These are phyloP conservation scores for Leucosticte australis DNA, from an alignment of 2,113 vertebrate genomes.

Conservation along the genomic window DNA sequence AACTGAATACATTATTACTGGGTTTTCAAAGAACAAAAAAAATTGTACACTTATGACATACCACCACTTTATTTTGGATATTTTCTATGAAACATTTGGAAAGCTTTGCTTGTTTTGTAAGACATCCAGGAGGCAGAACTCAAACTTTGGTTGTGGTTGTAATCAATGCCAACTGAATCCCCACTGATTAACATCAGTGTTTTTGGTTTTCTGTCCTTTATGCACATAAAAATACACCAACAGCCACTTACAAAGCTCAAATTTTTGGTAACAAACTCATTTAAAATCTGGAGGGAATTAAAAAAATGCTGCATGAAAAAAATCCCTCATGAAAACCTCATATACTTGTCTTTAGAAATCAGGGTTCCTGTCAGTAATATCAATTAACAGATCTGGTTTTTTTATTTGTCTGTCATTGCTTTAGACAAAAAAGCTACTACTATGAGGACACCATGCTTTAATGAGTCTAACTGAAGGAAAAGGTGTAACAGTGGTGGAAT, in stretches of 20 bases:
- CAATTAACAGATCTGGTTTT: not conserved
- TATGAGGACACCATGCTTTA: not conserved
- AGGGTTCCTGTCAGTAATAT: not conserved
- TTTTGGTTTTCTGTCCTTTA: not conserved
- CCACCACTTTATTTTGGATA: not conserved
- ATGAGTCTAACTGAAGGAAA: not conserved
- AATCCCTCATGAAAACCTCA: not conserved
- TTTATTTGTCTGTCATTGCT: not conserved
- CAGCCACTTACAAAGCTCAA: not conserved
- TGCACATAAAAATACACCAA: not conserved
- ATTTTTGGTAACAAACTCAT: not conserved
- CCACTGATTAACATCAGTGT: not conserved
- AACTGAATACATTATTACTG: not conserved
- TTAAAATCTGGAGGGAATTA: not conserved
- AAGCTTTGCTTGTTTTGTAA: not conserved
- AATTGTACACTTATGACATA: not conserved
- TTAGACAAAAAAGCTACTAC: not conserved
- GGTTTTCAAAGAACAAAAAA: slow-evolving; percentile 1
- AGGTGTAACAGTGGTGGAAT: not conserved
- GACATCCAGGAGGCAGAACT: not conserved
- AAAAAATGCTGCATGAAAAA: not conserved
- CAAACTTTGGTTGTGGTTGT: not conserved
- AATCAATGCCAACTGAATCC: not conserved
- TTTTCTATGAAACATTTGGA: slow-evolving; percentile 5
- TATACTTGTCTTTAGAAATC: not conserved